Evolutionary conservation across 1,140 invertebrate species (phyloP).

Genomic region (Drosophila ironensis): DNA sequence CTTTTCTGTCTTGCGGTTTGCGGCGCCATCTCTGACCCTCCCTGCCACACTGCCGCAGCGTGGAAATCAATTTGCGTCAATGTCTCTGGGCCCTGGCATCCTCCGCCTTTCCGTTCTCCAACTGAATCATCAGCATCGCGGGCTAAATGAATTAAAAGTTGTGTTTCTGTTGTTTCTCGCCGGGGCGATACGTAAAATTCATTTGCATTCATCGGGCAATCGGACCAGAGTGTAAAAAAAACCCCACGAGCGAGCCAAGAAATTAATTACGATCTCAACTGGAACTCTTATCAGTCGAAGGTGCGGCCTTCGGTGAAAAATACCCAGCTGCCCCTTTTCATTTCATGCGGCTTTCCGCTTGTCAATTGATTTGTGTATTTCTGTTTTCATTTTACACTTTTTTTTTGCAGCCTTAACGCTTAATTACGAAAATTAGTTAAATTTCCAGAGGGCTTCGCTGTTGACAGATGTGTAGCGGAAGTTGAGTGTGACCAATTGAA

Average conservation of each 20-base stretch:
- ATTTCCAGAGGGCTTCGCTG: neutral
- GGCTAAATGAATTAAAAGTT: slow-evolving; percentile 55
- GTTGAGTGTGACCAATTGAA: slow-evolving; percentile 26
- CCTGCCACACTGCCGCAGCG: neutral
- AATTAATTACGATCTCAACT: slow-evolving; percentile 69
- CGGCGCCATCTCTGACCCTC: slow-evolving; percentile 12
- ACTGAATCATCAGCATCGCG: slow-evolving; percentile 19
- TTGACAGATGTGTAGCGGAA: slow-evolving; percentile 33
- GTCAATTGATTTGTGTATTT: slow-evolving; percentile 42
- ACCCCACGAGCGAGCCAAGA: slow-evolving; percentile 9
- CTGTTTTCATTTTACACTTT: slow-evolving; percentile 13
- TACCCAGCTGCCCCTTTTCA: slow-evolving; percentile 18
- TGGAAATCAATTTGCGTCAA: slow-evolving; percentile 59
- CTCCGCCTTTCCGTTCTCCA: slow-evolving; percentile 17
- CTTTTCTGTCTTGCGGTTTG: slow-evolving; percentile 42
- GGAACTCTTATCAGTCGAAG: slow-evolving; percentile 47
- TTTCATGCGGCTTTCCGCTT: neutral
- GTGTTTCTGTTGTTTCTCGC: slow-evolving; percentile 20
- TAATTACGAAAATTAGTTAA: slow-evolving; percentile 47
- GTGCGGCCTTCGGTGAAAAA: slow-evolving; percentile 28
- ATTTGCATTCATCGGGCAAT: slow-evolving; percentile 59
- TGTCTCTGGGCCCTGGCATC: slow-evolving; percentile 30
- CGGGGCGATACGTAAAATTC: slow-evolving; percentile 50
- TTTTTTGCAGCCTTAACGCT: slow-evolving; percentile 19
- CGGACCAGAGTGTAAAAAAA: slow-evolving; percentile 9